Conservation (phyloP, 2,888 invertebrate genomes). For the Ernsta delagoae region DNA sequence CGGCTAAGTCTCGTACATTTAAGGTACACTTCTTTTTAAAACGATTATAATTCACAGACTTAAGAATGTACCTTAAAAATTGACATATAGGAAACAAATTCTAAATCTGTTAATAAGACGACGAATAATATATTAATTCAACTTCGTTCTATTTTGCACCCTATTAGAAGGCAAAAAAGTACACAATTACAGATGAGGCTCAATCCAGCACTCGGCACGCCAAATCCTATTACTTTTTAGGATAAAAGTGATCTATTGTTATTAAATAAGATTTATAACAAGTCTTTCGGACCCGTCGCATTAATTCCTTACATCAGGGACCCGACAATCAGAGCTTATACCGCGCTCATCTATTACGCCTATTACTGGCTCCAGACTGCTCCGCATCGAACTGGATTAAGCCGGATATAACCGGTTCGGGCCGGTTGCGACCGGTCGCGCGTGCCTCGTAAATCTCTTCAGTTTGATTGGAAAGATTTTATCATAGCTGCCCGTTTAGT, state of each 20-base stretch:
- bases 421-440: constrained; percentile 46
- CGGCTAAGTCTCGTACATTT: too few relatives aligned
- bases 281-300: too few relatives aligned
- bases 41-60: constrained; percentile 5
- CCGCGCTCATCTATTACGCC: constrained; percentile 38
- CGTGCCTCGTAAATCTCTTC: constrained; percentile 37
- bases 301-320: too few relatives aligned
- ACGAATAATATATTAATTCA: neutral
- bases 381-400: constrained; percentile 49
- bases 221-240: neutral
- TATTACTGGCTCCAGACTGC: constrained; percentile 40
- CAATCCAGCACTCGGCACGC: neutral
- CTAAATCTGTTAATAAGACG: too few relatives aligned
- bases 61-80: neutral
- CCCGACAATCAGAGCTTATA: too few relatives aligned
- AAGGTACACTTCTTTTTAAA: too few relatives aligned
- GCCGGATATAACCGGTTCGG: constrained; percentile 52
- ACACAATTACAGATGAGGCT: neutral
- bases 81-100: too few relatives aligned
- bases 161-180: neutral
- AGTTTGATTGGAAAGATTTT: constrained; percentile 38
- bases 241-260: constrained; percentile 17
- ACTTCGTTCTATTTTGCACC: neutral
- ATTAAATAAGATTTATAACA: too few relatives aligned
- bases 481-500: constrained; percentile 33